Evolutionary conservation across 2,888 invertebrate species (phyloP), one percentile per base, ranked within the genome.

Genomic region (Marasmarcha lunaedactyla): DNA sequence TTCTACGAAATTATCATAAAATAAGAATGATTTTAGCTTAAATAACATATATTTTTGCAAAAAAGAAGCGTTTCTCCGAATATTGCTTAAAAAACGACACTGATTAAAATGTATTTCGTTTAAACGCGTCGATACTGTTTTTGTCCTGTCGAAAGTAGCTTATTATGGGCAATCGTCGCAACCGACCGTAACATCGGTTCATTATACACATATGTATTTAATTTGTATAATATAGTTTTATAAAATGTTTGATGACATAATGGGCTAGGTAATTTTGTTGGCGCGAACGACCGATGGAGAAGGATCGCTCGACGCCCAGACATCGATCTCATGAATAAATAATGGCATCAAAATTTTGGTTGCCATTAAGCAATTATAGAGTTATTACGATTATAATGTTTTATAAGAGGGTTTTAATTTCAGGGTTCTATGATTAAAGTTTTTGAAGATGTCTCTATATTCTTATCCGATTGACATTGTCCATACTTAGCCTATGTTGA

Each of bases 181-280:
- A 10, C 30, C 30, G n/a, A 30, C 20, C 20, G 7, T 20, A 20
- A 20, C 20, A 20, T 20, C 30, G 39, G 46, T 45, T 61, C 60
- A 69, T 71, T 70, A 76, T 64, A 68, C 65, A 64, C 66, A 70
- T 20, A 20, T 59, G 59, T 58, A 66, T 63, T 63, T 72, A 74
- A 74, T 71, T 68, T 54, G 52, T 71, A 73, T 71, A 56, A 70
- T 73, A 70, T 72, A 69, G 65, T 68, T 71, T 70, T 69, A 73
- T 77, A 76, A 79, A 83, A 71, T 63, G 59, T 57, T 72, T 81
- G 77, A 83, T 77, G 79, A 81, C 76, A 79, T 83, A 81, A 81
- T 83, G 70, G 66, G 70, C 57, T 59, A 57, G 52, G 61, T 78
- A 81, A 81, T 81, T 72, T 76, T 46, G 68, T 60, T 58, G 61